Evolutionary conservation across 2,888 invertebrate species (phyloP).

Genomic region (Papilio protenor): DNA sequence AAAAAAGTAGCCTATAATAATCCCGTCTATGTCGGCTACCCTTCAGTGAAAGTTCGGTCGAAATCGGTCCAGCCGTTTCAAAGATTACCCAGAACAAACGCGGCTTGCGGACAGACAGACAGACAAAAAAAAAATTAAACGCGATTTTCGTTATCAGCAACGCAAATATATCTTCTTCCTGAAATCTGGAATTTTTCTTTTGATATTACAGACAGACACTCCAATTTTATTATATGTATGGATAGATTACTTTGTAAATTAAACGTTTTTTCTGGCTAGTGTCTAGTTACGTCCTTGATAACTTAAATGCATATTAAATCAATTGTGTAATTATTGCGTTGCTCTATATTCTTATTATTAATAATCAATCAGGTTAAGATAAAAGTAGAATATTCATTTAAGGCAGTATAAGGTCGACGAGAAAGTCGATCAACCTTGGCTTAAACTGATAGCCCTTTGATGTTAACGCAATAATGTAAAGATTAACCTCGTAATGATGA

Average conservation of each 20-base stretch:
- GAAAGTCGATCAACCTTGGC: neutral
- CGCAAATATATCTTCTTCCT: too few relatives aligned
- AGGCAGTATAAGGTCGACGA: neutral
- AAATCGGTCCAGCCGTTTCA: too few relatives aligned
- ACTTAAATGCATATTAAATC: neutral
- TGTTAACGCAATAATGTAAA: neutral
- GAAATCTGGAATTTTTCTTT: too few relatives aligned
- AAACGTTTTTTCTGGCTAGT: neutral
- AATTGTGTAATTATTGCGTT: neutral
- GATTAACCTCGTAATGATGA: neutral
- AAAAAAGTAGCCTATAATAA: too few relatives aligned
- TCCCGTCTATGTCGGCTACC: too few relatives aligned
- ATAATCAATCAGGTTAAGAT: neutral
- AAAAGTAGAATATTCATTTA: neutral
- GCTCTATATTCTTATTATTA: neutral
- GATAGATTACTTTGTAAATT: neutral
- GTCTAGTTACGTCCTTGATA: neutral
- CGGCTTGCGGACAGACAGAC: too few relatives aligned
- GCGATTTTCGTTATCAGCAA: too few relatives aligned
- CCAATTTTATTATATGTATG: too few relatives aligned
- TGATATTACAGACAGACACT: too few relatives aligned
- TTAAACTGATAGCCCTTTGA: conserved; percentile 4
- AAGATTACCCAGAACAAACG: too few relatives aligned
- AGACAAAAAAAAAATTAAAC: too few relatives aligned
- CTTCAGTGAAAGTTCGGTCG: too few relatives aligned